Conservation (phyloP, 1,140 invertebrate genomes). For the Rhopalosiphum maidis region DNA sequence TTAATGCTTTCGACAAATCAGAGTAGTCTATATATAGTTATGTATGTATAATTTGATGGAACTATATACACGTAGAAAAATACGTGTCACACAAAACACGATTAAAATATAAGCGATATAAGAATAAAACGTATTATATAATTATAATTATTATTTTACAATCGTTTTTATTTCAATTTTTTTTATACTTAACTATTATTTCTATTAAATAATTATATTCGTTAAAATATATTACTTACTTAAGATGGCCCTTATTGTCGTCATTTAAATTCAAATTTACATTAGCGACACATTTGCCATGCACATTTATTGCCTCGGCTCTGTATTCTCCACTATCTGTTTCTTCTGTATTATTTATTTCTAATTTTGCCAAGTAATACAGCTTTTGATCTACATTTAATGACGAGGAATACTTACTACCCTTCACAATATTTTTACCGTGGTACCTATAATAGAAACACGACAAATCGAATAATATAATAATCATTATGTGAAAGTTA, state of each 20-base stretch:
- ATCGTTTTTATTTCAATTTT: neutral
- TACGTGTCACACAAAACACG: neutral
- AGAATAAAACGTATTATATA: neutral
- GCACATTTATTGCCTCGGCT: slow-evolving; percentile 88
- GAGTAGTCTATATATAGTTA: no score
- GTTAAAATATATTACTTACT: slow-evolving; percentile 69
- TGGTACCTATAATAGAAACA: slow-evolving; percentile 63
- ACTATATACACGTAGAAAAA: neutral
- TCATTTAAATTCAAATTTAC: slow-evolving; percentile 88
- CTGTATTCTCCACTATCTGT: slow-evolving; percentile 92
- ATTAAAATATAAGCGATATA: neutral
- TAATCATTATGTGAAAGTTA: neutral
- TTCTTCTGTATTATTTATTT: slow-evolving; percentile 83
- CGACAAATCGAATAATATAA: neutral
- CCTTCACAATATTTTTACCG: slow-evolving; percentile 78
- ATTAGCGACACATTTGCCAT: slow-evolving; percentile 89
- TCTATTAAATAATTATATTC: neutral
- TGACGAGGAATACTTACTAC: slow-evolving; percentile 77
- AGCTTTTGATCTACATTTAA: slow-evolving; percentile 85
- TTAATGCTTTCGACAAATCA: no score
- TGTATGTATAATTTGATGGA: no score
- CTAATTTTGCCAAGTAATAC: slow-evolving; percentile 85
- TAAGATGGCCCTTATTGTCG: slow-evolving; percentile 76
- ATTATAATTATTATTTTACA: neutral
- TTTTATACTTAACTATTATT: neutral